Evolutionary conservation across 2,797 vertebrate genomes (phyloP).

Genomic region (Molossus alvarezi): DNA sequence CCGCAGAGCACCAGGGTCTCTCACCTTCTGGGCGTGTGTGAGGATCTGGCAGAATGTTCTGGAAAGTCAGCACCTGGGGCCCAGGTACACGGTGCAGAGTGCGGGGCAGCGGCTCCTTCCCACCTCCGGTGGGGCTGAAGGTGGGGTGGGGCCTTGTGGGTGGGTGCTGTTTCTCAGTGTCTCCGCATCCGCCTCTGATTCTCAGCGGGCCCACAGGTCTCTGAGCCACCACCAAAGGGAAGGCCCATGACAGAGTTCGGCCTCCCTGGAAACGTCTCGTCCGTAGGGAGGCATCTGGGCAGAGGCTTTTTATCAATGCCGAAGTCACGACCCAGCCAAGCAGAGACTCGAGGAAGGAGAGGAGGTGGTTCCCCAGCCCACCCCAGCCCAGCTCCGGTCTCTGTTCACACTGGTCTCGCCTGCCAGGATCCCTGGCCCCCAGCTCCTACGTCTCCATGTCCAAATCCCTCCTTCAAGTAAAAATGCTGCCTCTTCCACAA

Average conservation of each 20-base stretch:
- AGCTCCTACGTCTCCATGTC: neutral
- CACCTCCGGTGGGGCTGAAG: neutral
- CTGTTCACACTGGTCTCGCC: neutral
- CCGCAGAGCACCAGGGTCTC: neutral
- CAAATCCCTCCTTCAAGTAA: neutral
- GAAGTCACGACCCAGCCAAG: neutral
- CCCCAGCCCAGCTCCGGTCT: neutral
- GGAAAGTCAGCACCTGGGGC: neutral
- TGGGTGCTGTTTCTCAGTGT: constrained; percentile 72
- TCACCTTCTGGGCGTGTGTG: neutral
- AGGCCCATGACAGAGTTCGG: constrained; percentile 73
- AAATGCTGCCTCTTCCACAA: constrained; percentile 15
- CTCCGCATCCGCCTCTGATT: constrained; percentile 54
- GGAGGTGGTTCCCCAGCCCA: neutral
- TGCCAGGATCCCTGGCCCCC: neutral
- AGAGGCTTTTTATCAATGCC: neutral
- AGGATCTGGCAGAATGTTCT: constrained; percentile 36
- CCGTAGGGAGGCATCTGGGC: constrained; percentile 70
- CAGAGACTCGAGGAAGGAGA: neutral
- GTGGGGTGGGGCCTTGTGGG: constrained; percentile 69
- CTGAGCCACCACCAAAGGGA: constrained; percentile 80
- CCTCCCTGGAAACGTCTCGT: constrained; percentile 78
- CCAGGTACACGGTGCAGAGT: neutral
- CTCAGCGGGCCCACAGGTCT: constrained; percentile 80
- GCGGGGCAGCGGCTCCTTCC: neutral